phyloP scores from a whole-genome alignment of 2,113 vertebrate genomes.

The Rostratula benghalensis region DNA sequence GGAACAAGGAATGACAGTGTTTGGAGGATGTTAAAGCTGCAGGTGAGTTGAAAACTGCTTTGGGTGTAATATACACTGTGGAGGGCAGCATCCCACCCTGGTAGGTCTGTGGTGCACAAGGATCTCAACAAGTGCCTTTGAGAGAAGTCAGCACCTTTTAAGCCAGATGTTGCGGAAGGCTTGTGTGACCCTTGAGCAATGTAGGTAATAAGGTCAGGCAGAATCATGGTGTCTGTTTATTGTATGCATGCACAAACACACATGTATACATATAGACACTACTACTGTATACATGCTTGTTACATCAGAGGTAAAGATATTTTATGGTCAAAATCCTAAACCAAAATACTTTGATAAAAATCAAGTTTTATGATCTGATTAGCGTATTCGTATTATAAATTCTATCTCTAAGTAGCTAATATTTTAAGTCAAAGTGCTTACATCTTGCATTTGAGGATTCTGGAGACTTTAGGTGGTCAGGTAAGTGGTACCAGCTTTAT shows the following conservation, averaged over 20 bases:
- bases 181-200: neutral
- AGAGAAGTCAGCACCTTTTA: neutral
- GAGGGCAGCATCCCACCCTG: neutral
- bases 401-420: neutral
- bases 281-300: rapidly evolving
- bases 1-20: neutral
- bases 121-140: neutral
- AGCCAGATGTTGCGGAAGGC: neutral
- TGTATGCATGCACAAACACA: neutral
- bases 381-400: neutral
- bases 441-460: neutral
- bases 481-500: neutral
- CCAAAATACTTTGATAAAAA: neutral
- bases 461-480: neutral
- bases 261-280: too few species aligned
- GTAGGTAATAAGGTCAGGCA: neutral
- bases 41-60: neutral
- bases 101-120: neutral
- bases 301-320: neutral
- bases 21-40: neutral
- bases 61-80: rapidly evolving
- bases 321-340: neutral
- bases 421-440: neutral
- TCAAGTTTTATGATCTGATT: neutral
- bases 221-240: neutral